phyloP scores from a whole-genome alignment of 2,797 vertebrate species.

The Pangasius sanitwongsei region DNA sequence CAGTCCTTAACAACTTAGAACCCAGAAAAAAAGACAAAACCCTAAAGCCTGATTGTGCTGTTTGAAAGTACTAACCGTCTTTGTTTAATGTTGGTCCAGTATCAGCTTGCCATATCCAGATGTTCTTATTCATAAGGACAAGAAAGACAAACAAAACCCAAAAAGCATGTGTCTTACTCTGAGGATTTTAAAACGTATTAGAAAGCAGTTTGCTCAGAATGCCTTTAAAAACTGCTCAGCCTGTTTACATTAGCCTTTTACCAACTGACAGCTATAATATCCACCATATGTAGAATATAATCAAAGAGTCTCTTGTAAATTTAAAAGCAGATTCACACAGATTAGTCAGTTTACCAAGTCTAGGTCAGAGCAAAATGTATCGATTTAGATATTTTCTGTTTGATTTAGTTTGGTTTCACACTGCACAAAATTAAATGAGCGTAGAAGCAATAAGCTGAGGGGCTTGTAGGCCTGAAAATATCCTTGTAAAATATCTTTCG shows the following conservation, averaged over 20 bases:
- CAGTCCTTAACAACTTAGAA: neutral
- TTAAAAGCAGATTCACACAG: neutral
- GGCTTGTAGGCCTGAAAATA: neutral
- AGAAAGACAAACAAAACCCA: neutral
- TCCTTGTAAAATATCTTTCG: neutral
- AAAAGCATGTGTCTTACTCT: neutral
- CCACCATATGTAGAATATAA: neutral
- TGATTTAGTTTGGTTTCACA: neutral
- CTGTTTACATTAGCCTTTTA: conserved; percentile 8
- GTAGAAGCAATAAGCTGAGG: neutral
- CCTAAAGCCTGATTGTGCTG: neutral
- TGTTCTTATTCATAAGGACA: neutral
- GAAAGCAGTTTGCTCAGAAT: neutral
- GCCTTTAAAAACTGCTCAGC: neutral
- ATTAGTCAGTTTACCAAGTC: neutral
- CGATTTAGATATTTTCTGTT: neutral
- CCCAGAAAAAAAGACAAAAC: neutral
- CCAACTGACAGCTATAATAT: neutral
- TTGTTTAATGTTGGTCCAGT: neutral
- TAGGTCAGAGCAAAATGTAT: neutral
- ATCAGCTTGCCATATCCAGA: neutral
- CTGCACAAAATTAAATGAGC: neutral
- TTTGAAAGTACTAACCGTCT: neutral
- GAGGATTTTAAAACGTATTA: neutral
- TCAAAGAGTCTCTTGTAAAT: neutral